Base-by-base conservation (phyloP, 2,113 vertebrate genomes). In the Chascanopsetta lugubris region DNA sequence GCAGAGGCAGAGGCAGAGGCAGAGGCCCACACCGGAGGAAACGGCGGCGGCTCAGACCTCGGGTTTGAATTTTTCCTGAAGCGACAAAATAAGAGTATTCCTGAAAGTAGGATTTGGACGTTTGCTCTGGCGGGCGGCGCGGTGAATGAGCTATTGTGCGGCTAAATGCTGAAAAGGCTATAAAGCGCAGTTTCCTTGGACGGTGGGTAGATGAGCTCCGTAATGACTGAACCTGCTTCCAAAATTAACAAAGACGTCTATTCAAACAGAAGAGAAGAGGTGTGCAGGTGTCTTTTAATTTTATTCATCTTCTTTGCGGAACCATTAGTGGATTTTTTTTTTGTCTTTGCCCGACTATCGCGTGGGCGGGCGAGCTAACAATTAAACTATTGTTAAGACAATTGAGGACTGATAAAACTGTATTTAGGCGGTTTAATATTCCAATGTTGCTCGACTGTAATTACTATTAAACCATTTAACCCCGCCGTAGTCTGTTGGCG, bases 381-480 rank as follows among this genome's bases (percentile, higher is more conserved):
- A 92, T 91, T 90, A 89, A 87, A 88, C 85, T 87, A 89, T 91
- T 92, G 90, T 90, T 85, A 66, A 86, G 83, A 88, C 83, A 87
- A 90, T 82, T 84, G 85, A 87, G 82, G 84, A 66, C 82, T 88
- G 80, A 87, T 88, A 87, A 89, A 91, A 88, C 75, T 89, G 81
- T 81, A 73, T 75, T 88, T 79, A 82, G 83, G 64, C 43, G 45
- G 77, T 56, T 85, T 86, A 74, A 89, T 85, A 86, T 83, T 80
- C 69, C 46, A 78, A 60, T 61, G 84, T 73, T 77, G 75, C 80
- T 66, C 61, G 60, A 72, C 84, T 80, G 51, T 75, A 90, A 90
- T 90, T 89, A 89, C 75, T 87, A 90, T 88, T 91, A 88, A 88
- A 89, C 67, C 72, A 74, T 87, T 90, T 88, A 91, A 88, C 88